A percentile compares a stretch with the other conserved stretches of the same genome.
Conservation (phyloP, 2,797 vertebrate genomes). For the Sphenopsis melanotis region DNA sequence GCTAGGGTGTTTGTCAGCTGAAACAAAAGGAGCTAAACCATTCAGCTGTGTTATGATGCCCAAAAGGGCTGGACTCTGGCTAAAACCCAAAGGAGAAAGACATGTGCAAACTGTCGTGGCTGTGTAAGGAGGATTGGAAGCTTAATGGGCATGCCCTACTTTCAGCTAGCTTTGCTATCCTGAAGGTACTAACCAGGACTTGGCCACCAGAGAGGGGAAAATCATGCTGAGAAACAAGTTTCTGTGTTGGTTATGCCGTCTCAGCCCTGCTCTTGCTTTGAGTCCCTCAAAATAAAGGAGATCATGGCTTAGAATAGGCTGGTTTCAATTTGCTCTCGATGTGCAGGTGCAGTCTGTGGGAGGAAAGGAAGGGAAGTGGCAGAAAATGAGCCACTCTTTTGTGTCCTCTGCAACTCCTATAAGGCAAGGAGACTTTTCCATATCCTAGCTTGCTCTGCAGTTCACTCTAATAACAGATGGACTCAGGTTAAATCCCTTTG, state of each 20-base stretch:
- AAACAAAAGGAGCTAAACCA: conserved; percentile 46
- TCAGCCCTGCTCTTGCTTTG: not conserved
- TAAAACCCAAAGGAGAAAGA: conserved; percentile 40
- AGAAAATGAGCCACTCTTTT: not conserved
- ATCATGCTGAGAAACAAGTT: not conserved
- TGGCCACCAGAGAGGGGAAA: not conserved
- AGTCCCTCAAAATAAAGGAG: conserved; percentile 43
- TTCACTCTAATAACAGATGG: not conserved
- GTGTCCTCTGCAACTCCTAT: not conserved
- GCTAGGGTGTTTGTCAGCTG: not conserved
- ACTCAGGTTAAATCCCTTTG: not conserved
- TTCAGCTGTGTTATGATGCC: conserved; percentile 47
- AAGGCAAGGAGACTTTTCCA: not conserved
- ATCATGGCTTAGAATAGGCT: conserved; percentile 24
- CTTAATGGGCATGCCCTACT: conserved; percentile 48
- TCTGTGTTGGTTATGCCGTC: conserved; percentile 11
- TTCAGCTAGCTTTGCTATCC: not conserved
- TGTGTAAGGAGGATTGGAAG: not conserved
- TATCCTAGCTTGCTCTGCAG: not conserved
- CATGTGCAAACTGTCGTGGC: not conserved
- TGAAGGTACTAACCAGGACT: not conserved
- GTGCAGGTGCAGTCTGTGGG: conserved; percentile 52
- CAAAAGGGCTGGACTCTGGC: conserved; percentile 30
- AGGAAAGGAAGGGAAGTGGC: not conserved
- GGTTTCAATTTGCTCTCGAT: conserved; percentile 28